Base-by-base conservation (phyloP, 2,113 vertebrate species). In the Poecilia latipinna region DNA sequence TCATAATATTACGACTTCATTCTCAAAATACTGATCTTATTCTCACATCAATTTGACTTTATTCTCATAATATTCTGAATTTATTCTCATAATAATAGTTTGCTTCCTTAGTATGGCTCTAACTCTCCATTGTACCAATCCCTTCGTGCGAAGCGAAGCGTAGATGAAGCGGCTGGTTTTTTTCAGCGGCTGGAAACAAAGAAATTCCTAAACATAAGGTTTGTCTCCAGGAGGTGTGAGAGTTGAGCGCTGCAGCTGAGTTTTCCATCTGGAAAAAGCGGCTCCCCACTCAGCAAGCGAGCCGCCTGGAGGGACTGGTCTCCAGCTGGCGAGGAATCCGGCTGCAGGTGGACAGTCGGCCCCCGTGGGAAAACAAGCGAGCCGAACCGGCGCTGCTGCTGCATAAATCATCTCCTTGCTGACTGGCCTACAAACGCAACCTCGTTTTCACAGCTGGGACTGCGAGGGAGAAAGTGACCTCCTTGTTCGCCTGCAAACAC, bases 331-430 rank as follows among this genome's bases (percentile, higher is more conserved):
- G 89, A 35, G 57, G 48, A 85, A 82, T 75, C 75, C 19, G 87
- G 83, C 77, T 88, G 89, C 89, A 88, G 91, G 88, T 88, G 89
- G 91, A 91, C 86, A 28, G 66, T 42, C 12, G 48, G 75, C 3
- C 64, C 90, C 88, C 74, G 7, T 65, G 92, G 91, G 91, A 86
- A 72, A 67, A 70, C 77, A 44, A 42, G 62, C 2, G 81, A 84
- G 84, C 70, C 19, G 51, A 44, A 80, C 74, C 3, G 29, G 68
- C 42, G 65, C 81, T 69, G 76, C 57, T 69, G 76, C 57, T 15
- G 74, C 88, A 93, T 94, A 88, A 92, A 94, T 93, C 92, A 93
- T 82, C 77, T 62, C 78, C 42, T 44, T 78, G 10, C 78, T 1
- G 85, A 62, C 78, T 82, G 88, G 31, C 90, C 86, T 74, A 85